Conservation (phyloP, 2,113 vertebrate species). For the Rhadina sibilatrix region DNA sequence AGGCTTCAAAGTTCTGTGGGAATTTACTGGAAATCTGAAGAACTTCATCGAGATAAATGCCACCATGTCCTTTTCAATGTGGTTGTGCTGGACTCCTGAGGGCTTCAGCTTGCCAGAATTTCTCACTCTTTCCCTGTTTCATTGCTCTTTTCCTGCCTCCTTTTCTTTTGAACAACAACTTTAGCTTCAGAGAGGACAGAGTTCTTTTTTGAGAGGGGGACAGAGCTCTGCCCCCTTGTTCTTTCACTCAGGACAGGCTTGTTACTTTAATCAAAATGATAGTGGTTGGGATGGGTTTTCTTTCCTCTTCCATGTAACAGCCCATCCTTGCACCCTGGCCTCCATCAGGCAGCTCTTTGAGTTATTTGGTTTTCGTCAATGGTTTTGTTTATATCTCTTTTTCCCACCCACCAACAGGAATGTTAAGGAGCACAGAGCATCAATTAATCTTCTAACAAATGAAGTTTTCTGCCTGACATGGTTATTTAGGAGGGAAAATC, state of each 20-base stretch:
- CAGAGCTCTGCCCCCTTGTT: not conserved
- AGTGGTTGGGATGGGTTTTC: not conserved
- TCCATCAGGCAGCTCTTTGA: not conserved
- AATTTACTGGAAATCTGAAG: not conserved
- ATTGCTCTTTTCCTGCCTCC: not conserved
- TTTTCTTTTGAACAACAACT: not conserved
- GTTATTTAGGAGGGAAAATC: not conserved
- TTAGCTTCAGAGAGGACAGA: not conserved
- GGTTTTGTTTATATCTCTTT: not conserved
- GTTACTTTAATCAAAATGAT: not conserved
- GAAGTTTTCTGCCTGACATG: not conserved
- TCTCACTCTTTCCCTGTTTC: not conserved
- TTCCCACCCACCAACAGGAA: not conserved
- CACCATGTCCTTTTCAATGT: rapidly evolving
- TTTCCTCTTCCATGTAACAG: not conserved
- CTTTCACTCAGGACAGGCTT: not conserved
- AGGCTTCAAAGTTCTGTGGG: not conserved
- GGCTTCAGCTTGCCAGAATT: not conserved
- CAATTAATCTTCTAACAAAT: not conserved
- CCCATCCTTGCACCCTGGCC: not conserved
- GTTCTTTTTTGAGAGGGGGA: not conserved
- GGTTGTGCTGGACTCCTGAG: not conserved
- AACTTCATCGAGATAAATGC: not conserved
- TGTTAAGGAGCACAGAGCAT: not conserved
- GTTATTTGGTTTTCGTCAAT: not conserved